phyloP scores from a whole-genome alignment of 1,140 invertebrate genomes.

The Eurosta solidaginis region DNA sequence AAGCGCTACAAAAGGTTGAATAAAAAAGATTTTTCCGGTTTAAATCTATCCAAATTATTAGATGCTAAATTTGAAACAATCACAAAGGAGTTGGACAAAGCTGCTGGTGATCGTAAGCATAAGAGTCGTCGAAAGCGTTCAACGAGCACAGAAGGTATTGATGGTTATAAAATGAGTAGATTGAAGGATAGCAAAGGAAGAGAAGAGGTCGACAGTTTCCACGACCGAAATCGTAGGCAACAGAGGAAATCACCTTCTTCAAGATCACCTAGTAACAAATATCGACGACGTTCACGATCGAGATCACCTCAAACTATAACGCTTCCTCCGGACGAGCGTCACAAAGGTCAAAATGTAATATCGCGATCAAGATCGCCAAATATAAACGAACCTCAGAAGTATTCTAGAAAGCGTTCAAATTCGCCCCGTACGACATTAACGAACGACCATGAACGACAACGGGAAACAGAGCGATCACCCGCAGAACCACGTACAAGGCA shows the following conservation, averaged over 20 bases:
- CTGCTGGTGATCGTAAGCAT: slow-evolving; percentile 33
- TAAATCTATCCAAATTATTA: slow-evolving; percentile 47
- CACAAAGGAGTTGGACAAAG: slow-evolving; percentile 56
- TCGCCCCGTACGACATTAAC: too few relatives aligned
- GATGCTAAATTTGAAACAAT: slow-evolving; percentile 52
- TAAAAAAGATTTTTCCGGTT: slow-evolving; percentile 21
- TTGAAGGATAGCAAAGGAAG: neutral
- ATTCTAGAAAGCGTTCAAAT: too few relatives aligned
- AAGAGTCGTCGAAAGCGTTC: slow-evolving; percentile 22
- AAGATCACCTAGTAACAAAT: too few relatives aligned
- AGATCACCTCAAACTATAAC: too few relatives aligned
- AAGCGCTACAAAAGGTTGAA: slow-evolving; percentile 59
- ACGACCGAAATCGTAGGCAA: neutral
- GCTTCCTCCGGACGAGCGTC: too few relatives aligned
- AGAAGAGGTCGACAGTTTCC: neutral
- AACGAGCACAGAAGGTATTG: neutral
- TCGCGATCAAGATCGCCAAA: neutral
- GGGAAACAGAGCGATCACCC: neutral
- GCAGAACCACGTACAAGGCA: neutral
- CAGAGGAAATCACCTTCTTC: too few relatives aligned
- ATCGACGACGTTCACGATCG: too few relatives aligned
- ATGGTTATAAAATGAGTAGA: neutral
- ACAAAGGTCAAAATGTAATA: too few relatives aligned
- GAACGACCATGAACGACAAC: neutral
- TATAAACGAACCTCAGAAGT: too few relatives aligned